Conservation (phyloP, 2,113 vertebrate species). For the Rhea americana region DNA sequence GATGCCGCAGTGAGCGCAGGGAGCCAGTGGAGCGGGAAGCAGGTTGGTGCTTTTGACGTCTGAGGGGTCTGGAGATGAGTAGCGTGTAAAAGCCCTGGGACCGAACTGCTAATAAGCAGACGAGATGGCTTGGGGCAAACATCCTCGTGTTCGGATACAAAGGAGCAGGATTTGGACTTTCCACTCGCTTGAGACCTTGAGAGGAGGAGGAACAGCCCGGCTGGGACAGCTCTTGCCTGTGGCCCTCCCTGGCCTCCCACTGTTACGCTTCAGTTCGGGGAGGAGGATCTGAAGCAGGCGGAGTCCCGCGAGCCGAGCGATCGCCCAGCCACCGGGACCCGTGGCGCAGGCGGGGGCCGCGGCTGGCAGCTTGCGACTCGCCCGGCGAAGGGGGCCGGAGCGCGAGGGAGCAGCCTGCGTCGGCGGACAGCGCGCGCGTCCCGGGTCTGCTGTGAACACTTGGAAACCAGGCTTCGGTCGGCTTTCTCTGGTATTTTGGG, state of each 20-base stretch:
- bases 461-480: accelerated
- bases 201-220: not conserved
- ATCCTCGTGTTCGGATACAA: not conserved
- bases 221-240: not conserved
- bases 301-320: not conserved
- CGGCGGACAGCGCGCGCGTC: not conserved
- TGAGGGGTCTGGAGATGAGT: conserved; percentile 40
- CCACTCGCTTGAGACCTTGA: not conserved
- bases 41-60: conserved; percentile 41
- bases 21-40: not conserved
- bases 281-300: not conserved
- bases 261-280: not conserved
- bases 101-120: not conserved
- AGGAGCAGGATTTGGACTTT: not conserved
- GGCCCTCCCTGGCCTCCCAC: not conserved
- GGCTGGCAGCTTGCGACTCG: too few species aligned
- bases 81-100: not conserved
- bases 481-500: not conserved
- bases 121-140: not conserved
- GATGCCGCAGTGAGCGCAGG: conserved; percentile 1
- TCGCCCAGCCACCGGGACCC: not conserved
- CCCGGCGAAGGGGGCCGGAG: not conserved
- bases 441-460: too few species aligned
- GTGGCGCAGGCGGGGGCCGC: not conserved
- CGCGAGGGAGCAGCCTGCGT: not conserved